These are phyloP conservation scores for Tolmerus cingulatus DNA, from an alignment of 2,888 invertebrate genomes.

Conservation along the genomic window DNA sequence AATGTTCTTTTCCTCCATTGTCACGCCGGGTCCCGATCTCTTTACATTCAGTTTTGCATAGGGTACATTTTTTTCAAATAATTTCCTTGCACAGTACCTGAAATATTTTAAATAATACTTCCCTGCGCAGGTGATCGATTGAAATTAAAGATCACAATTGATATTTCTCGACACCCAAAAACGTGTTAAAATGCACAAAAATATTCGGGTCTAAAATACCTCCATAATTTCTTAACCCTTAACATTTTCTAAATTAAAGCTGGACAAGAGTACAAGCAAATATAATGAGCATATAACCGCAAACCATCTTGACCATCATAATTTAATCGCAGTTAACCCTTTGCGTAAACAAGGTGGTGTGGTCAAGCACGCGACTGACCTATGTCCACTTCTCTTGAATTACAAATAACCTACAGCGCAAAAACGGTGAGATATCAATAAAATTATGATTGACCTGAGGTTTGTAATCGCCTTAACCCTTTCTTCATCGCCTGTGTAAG, in stretches of 20 bases:
- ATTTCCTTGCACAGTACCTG: too few species aligned
- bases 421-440: not conserved
- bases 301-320: not conserved
- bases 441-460: not conserved
- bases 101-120: too few species aligned
- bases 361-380: slow-evolving; percentile 25
- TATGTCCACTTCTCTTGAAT: not conserved
- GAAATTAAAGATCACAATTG: too few species aligned
- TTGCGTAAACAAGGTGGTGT: not conserved
- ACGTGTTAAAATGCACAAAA: too few species aligned
- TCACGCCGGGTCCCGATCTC: too few species aligned
- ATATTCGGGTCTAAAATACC: too few species aligned
- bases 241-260: not conserved
- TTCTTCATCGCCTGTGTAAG: not conserved
- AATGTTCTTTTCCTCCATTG: too few species aligned
- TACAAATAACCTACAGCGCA: not conserved
- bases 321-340: slow-evolving; percentile 1
- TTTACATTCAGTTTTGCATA: too few species aligned
- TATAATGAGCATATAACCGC: not conserved
- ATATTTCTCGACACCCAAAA: too few species aligned
- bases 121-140: too few species aligned
- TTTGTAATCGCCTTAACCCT: slow-evolving; percentile 6
- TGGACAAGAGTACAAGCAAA: not conserved
- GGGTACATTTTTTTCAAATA: too few species aligned
- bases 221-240: not conserved